A percentile compares a stretch with the other conserved stretches of the same genome.
Conservation (phyloP, 2,113 vertebrate genomes). For the Ibidorhyncha struthersii region DNA sequence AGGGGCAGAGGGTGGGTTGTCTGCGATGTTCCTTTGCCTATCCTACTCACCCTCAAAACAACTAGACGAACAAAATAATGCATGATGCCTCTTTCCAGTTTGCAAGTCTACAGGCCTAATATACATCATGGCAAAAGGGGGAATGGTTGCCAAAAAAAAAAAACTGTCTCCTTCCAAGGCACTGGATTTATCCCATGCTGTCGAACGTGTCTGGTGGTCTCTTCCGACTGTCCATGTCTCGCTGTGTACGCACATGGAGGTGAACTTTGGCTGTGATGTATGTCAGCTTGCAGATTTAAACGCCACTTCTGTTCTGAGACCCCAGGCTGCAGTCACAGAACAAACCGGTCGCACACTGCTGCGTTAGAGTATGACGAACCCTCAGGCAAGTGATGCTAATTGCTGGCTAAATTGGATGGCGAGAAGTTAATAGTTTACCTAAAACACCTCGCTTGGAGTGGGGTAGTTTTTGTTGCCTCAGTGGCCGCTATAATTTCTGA, state of each 20-base stretch:
- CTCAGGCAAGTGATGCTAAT: conserved; percentile 45
- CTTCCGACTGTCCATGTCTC: not conserved
- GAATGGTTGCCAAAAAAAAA: not conserved
- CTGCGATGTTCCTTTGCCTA: conserved; percentile 52
- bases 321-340: conserved; percentile 64
- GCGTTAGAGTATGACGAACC: conserved; percentile 32
- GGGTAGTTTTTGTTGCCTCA: not conserved
- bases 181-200: not conserved
- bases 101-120: conserved; percentile 77
- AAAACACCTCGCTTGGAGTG: not conserved
- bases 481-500: not conserved
- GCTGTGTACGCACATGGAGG: not conserved
- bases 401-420: conserved; percentile 12
- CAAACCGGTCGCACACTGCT: conserved; percentile 48
- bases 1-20: conserved; percentile 71
- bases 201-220: not conserved
- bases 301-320: conserved; percentile 83
- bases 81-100: conserved; percentile 82
- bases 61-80: conserved; percentile 55
- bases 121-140: conserved; percentile 70
- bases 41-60: conserved; percentile 23
- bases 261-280: conserved; percentile 64
- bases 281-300: conserved; percentile 75
- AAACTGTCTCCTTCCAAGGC: not conserved
- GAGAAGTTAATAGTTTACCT: not conserved